Conservation (phyloP, 2,797 vertebrate genomes). For the Synanceia verrucosa region DNA sequence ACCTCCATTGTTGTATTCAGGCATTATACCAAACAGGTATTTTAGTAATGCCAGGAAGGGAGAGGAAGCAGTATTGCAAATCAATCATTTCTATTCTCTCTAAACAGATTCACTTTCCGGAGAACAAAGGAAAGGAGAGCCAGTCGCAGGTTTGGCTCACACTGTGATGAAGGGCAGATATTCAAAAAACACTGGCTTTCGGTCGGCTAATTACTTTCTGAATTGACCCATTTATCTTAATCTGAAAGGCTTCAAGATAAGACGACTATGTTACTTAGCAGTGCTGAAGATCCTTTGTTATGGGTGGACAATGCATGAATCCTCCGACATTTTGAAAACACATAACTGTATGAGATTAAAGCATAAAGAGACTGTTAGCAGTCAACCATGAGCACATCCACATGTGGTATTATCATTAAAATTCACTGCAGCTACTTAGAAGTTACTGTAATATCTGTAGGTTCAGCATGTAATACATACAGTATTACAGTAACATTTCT, state of each 20-base stretch:
- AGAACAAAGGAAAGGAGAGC: constrained; percentile 67
- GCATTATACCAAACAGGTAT: constrained; percentile 20
- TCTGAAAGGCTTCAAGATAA: constrained; percentile 65
- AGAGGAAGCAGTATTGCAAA: constrained; percentile 69
- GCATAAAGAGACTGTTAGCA: background rate
- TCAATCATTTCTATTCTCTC: constrained; percentile 78
- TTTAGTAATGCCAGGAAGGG: constrained; percentile 57
- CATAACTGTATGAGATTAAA: constrained; percentile 20
- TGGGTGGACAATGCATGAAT: constrained; percentile 37
- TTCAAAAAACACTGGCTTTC: constrained; percentile 33
- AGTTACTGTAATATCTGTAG: background rate
- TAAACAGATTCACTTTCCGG: constrained; percentile 60
- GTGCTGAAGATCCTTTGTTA: constrained; percentile 49
- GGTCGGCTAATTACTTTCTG: constrained; percentile 74
- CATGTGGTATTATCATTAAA: background rate
- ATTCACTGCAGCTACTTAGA: background rate
- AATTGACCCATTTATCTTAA: constrained; percentile 76
- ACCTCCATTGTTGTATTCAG: constrained; percentile 24
- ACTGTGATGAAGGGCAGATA: constrained; percentile 55
- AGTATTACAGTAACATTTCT: no score
- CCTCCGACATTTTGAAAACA: constrained; percentile 12
- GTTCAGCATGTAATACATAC: no score
- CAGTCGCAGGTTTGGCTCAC: constrained; percentile 58
- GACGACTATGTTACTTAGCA: constrained; percentile 38
- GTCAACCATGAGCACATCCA: background rate